These are phyloP conservation scores for Calephelis nemesis DNA, from an alignment of 1,140 invertebrate genomes.

Conservation along the genomic window DNA sequence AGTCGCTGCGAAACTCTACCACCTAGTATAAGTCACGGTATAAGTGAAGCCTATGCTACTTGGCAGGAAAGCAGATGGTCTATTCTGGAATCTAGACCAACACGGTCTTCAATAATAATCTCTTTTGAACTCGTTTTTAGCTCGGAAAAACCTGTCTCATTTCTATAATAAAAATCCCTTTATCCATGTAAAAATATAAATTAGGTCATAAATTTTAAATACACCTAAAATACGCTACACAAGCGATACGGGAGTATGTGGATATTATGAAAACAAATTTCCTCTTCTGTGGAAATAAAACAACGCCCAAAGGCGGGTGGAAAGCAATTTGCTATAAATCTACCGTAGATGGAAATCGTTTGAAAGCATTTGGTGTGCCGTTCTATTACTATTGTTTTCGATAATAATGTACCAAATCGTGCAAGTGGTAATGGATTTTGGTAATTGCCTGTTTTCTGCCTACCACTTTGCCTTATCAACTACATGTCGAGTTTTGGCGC, in stretches of 20 bases:
- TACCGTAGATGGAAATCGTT: constrained; percentile 49
- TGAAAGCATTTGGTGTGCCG: constrained; percentile 43
- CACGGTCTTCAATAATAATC: no score
- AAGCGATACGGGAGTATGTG: constrained; percentile 12
- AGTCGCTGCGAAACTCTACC: no score
- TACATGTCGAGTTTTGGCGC: no score
- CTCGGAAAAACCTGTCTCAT: no score
- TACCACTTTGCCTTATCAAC: no score
- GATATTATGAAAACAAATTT: constrained; percentile 45
- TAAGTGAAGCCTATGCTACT: no score
- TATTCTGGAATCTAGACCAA: no score
- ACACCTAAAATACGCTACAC: constrained; percentile 9
- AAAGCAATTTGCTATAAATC: constrained; percentile 64
- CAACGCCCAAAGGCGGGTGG: constrained; percentile 49
- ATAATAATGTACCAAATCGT: constrained; percentile 26
- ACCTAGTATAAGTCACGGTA: no score
- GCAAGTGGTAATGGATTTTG: constrained; percentile 14
- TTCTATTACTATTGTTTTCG: constrained; percentile 36
- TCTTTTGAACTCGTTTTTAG: no score
- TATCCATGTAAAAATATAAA: not conserved
- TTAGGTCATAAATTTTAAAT: constrained; percentile 8
- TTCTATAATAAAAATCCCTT: not conserved
- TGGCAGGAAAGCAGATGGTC: no score
- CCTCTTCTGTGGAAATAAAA: constrained; percentile 50
- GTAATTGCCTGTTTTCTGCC: not conserved